A percentile compares a stretch with the other conserved stretches of the same genome.
phyloP scores from a whole-genome alignment of 2,797 vertebrate genomes.

The Steatocranus sp. region DNA sequence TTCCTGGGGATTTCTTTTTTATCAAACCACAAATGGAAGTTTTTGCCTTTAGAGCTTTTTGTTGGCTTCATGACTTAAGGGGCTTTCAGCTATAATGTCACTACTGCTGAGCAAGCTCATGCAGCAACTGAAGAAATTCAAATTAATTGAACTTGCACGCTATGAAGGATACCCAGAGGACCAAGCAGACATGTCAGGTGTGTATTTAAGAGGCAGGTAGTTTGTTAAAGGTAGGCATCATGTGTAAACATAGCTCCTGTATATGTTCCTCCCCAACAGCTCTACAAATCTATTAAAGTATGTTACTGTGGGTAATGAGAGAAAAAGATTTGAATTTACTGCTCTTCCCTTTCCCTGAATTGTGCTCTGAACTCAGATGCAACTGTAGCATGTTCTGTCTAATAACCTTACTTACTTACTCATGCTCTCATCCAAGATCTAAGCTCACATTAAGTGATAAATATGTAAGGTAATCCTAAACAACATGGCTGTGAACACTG shows the following conservation, averaged over 20 bases:
- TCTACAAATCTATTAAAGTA: background rate
- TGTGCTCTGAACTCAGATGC: background rate
- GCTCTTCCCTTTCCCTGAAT: background rate
- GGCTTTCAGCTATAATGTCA: background rate
- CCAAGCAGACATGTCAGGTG: background rate
- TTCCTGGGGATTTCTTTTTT: background rate
- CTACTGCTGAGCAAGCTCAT: background rate
- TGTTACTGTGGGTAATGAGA: background rate
- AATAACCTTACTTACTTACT: background rate
- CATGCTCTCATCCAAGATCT: background rate
- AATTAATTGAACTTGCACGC: background rate
- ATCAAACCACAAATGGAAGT: background rate
- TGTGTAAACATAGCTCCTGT: background rate
- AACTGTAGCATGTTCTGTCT: background rate
- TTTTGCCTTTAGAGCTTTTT: background rate
- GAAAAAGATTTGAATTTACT: background rate
- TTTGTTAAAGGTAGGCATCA: background rate
- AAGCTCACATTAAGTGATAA: background rate
- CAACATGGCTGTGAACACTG: background rate
- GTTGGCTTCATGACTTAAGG: background rate
- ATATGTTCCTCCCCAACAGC: background rate
- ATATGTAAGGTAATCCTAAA: background rate
- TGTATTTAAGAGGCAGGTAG: background rate
- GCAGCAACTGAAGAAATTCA: background rate
- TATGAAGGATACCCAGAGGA: background rate